phyloP scores from a whole-genome alignment of 2,113 vertebrate genomes.

The Promerops cafer region DNA sequence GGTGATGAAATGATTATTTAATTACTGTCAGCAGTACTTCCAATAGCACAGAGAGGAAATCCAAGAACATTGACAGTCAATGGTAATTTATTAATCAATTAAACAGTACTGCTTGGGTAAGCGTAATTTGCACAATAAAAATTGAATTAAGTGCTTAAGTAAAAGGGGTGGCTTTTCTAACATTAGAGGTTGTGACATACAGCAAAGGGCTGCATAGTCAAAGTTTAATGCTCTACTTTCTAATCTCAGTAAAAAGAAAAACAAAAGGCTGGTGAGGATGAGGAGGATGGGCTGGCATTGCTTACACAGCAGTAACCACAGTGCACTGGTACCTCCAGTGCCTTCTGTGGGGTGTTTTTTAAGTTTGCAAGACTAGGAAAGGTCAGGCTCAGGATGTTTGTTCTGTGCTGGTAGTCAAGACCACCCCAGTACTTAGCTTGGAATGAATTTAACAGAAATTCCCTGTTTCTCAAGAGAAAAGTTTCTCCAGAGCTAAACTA shows the following conservation, averaged over 20 bases:
- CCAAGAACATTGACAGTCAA: constrained; percentile 46
- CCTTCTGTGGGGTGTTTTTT: accelerated
- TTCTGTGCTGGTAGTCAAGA: not conserved
- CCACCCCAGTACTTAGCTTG: not conserved
- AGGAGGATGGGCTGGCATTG: not conserved
- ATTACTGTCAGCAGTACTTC: constrained; percentile 70
- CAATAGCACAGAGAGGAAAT: constrained; percentile 63
- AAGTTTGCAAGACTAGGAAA: not conserved
- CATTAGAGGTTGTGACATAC: not conserved
- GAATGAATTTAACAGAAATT: not conserved
- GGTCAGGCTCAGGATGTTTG: not conserved
- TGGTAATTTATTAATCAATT: constrained; percentile 75
- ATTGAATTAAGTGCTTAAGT: constrained; percentile 66
- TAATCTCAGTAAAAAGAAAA: not conserved
- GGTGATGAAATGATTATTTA: constrained; percentile 76
- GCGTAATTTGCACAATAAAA: constrained; percentile 66
- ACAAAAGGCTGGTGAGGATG: not conserved
- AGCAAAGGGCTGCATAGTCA: not conserved
- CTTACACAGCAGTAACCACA: not conserved
- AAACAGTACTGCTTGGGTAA: constrained; percentile 62
- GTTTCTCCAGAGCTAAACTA: not conserved
- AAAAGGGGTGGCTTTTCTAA: constrained; percentile 10
- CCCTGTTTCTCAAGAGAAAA: not conserved
- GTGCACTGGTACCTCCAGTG: not conserved
- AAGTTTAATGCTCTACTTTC: not conserved